These are phyloP conservation scores for Rhagoletis pomonella DNA, from an alignment of 1,140 invertebrate genomes.

Conservation along the genomic window DNA sequence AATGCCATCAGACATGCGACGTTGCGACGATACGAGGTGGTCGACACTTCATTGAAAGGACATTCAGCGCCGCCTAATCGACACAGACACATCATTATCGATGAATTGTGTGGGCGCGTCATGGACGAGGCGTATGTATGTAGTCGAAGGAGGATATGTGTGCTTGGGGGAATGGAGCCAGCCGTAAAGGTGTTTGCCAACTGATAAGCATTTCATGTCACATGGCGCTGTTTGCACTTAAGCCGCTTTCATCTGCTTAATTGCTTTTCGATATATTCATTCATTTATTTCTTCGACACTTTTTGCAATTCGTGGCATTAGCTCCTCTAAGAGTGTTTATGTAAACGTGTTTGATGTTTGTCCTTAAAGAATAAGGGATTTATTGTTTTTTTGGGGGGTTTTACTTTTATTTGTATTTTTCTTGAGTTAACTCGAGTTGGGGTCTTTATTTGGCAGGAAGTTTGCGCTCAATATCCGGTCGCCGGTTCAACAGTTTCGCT, in stretches of 20 bases:
- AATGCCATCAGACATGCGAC: slow-evolving; percentile 24
- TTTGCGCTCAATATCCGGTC: neutral
- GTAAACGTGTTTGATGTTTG: neutral
- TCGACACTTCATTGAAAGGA: slow-evolving; percentile 25
- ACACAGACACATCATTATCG: slow-evolving; percentile 53
- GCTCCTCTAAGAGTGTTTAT: neutral
- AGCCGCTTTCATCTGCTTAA: slow-evolving; percentile 55
- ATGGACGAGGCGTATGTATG: neutral
- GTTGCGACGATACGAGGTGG: slow-evolving; percentile 3
- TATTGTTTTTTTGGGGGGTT: neutral
- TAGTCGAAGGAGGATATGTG: neutral
- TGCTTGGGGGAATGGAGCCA: neutral
- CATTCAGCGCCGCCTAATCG: slow-evolving; percentile 44
- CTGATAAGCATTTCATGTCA: slow-evolving; percentile 56
- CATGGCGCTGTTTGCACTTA: slow-evolving; percentile 51
- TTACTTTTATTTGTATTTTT: neutral
- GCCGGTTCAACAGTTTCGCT: neutral
- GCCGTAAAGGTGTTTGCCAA: slow-evolving; percentile 39
- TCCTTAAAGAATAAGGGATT: neutral
- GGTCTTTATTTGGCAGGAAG: slow-evolving; percentile 1
- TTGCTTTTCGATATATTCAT: slow-evolving; percentile 54
- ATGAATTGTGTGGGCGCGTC: slow-evolving; percentile 15
- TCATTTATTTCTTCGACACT: slow-evolving; percentile 37
- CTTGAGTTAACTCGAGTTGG: neutral
- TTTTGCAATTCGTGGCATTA: neutral